phyloP scores from a whole-genome alignment of 2,888 invertebrate genomes.

The Pristionchus maxplancki region DNA sequence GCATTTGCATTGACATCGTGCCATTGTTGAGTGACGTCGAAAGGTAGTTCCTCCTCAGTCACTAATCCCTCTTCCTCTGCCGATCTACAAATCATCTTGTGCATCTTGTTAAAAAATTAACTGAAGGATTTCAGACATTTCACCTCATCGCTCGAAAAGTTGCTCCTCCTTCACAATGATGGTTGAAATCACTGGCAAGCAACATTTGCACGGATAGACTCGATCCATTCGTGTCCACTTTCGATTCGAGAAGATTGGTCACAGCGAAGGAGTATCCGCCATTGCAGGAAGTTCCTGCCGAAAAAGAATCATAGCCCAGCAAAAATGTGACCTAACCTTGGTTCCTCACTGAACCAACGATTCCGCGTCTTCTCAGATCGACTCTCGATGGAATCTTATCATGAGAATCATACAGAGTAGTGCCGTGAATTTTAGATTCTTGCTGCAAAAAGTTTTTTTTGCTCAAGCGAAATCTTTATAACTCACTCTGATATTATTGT shows the following conservation, averaged over 20 bases:
- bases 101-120: too few species aligned
- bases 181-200: background rate
- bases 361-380: background rate
- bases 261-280: background rate
- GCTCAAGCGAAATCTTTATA: background rate
- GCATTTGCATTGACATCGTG: background rate
- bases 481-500: background rate
- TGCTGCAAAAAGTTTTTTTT: background rate
- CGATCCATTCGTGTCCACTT: background rate
- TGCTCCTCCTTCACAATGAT: slow-evolving; percentile 3
- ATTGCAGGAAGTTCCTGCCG: background rate
- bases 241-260: background rate
- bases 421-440: background rate
- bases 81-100: background rate
- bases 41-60: background rate
- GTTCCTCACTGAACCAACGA: background rate
- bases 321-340: background rate
- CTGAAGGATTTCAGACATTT: too few species aligned
- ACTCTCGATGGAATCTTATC: background rate
- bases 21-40: background rate
- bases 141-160: background rate
- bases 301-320: background rate
- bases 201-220: background rate
- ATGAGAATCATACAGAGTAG: background rate
- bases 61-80: background rate